Percentiles rank a stretch among this genome's conserved stretches.
Conservation (phyloP, 1,140 invertebrate species). For the Meloidogyne floridensis region DNA sequence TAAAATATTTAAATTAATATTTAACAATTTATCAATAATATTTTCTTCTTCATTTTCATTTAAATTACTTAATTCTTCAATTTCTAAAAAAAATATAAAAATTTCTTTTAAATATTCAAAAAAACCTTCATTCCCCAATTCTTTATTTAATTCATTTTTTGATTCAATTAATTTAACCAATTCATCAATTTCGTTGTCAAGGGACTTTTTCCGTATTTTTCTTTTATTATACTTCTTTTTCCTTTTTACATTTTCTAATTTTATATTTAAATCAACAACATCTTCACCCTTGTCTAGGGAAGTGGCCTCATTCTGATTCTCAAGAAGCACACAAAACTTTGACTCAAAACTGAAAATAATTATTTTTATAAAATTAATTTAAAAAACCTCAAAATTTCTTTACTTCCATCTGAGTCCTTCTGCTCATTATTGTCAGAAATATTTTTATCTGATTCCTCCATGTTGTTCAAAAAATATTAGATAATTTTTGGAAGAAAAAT, state of each 20-base stretch:
- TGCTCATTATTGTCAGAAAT: too few species aligned
- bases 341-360: slow-evolving; percentile 8
- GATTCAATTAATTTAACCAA: slow-evolving; percentile 10
- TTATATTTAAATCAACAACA: not conserved
- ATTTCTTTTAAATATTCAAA: not conserved
- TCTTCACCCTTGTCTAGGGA: not conserved
- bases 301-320: not conserved
- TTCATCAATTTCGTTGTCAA: slow-evolving; percentile 8
- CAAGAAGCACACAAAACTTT: slow-evolving; percentile 34
- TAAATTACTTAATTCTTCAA: not conserved
- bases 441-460: not conserved
- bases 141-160: not conserved
- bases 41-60: not conserved
- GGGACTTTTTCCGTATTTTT: slow-evolving; percentile 14
- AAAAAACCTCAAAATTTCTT: too few species aligned
- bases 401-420: too few species aligned
- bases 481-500: not conserved
- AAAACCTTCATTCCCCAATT: not conserved
- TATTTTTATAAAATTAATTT: not conserved
- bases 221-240: not conserved
- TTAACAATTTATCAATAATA: not conserved
- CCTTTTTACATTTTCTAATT: not conserved
- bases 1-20: not conserved
- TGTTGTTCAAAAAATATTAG: not conserved
- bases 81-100: not conserved